Evolutionary conservation across 1,140 invertebrate species (phyloP).

Genomic region (Drosophila orena): DNA sequence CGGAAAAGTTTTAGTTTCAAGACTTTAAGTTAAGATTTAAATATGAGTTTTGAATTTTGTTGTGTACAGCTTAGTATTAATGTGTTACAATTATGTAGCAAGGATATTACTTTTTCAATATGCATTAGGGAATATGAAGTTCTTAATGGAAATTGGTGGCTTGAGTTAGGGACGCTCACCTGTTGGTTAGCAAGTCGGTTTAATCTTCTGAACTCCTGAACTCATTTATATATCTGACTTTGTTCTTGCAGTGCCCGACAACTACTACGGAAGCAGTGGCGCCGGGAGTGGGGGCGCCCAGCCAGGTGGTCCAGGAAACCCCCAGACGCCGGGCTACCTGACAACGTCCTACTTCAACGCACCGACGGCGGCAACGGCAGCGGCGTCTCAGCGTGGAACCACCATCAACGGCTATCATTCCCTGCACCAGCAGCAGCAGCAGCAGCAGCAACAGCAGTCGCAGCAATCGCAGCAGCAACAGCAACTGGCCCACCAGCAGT

Average conservation of each 20-base stretch:
- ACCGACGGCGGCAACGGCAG: constrained; percentile 73
- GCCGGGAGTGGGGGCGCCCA: constrained; percentile 55
- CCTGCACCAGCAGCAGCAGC: constrained; percentile 78
- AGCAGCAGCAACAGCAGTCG: constrained; percentile 69
- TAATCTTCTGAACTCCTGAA: background rate
- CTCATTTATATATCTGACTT: background rate
- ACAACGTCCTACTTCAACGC: constrained; percentile 81
- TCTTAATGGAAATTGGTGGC: background rate
- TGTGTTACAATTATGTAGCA: too few species aligned
- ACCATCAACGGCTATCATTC: constrained; percentile 76
- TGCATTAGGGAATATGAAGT: too few species aligned
- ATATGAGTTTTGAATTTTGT: too few species aligned
- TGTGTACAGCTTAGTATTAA: too few species aligned
- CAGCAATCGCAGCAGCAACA: constrained; percentile 66
- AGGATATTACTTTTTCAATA: too few species aligned
- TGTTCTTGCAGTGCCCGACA: constrained; percentile 72
- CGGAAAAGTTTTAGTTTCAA: background rate
- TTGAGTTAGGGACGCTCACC: background rate
- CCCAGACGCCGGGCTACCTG: constrained; percentile 62
- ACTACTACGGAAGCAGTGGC: constrained; percentile 73
- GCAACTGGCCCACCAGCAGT: constrained; percentile 72
- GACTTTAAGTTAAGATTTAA: too few species aligned
- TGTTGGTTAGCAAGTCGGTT: too few species aligned
- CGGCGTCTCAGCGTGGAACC: constrained; percentile 63
- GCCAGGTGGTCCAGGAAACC: constrained; percentile 41